These are phyloP conservation scores for Limnothrissa miodon DNA, from an alignment of 2,113 vertebrate genomes.

Conservation along the genomic window DNA sequence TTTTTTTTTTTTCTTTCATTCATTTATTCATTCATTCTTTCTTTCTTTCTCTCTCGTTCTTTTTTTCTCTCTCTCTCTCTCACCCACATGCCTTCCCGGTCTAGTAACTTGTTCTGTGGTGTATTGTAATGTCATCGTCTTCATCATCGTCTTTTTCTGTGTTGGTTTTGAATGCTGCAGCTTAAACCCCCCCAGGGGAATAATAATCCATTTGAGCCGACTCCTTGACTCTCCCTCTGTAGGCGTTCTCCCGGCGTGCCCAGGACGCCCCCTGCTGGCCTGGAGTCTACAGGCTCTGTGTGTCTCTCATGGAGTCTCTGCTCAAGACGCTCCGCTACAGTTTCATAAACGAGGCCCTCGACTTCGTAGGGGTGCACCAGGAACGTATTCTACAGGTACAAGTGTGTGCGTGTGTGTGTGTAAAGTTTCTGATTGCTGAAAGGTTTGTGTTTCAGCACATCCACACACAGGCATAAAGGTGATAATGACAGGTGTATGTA, in stretches of 20 bases:
- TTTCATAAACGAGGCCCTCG: slow-evolving; percentile 90
- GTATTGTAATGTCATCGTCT: too few species aligned
- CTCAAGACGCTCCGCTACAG: slow-evolving; percentile 95
- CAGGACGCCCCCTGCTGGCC: slow-evolving; percentile 92
- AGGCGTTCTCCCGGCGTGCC: slow-evolving; percentile 81
- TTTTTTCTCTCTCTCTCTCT: background rate
- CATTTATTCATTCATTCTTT: too few species aligned
- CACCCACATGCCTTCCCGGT: too few species aligned
- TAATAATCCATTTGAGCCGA: too few species aligned
- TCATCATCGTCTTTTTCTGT: too few species aligned
- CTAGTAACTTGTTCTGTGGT: too few species aligned
- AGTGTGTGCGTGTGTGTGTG: slow-evolving; percentile 13
- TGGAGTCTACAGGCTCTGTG: slow-evolving; percentile 88
- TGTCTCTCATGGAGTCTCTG: slow-evolving; percentile 93
- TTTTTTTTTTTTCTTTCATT: too few species aligned
- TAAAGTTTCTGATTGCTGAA: background rate
- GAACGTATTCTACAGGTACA: slow-evolving; percentile 92
- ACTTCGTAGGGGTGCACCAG: slow-evolving; percentile 95
- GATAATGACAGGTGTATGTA: background rate
- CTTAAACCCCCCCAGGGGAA: too few species aligned
- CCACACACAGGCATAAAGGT: background rate
- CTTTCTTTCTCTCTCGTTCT: background rate
- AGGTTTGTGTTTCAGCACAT: too few species aligned
- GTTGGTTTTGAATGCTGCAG: too few species aligned
- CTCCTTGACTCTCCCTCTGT: slow-evolving; percentile 29